phyloP scores from a whole-genome alignment of 1,140 invertebrate species.

The Euglossa dilemma region DNA sequence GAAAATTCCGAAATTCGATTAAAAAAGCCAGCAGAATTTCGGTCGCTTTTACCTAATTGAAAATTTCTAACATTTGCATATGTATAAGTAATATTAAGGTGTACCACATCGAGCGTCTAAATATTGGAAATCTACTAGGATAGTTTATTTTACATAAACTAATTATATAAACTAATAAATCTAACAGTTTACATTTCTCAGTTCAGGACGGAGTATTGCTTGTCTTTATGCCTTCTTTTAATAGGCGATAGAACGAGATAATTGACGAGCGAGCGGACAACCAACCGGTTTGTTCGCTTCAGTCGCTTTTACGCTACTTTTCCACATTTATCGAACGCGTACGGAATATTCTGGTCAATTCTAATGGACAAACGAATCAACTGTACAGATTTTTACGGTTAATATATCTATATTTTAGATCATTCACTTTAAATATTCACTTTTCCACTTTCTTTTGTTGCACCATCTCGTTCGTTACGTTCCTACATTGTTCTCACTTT shows the following conservation, averaged over 20 bases:
- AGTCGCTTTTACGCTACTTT: conserved; percentile 12
- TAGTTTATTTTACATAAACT: too few species aligned
- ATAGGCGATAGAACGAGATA: background rate
- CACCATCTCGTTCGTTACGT: background rate
- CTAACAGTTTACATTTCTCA: background rate
- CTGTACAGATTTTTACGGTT: too few species aligned
- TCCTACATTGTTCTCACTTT: background rate
- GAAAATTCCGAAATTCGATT: too few species aligned
- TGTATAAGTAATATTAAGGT: too few species aligned
- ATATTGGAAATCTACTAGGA: too few species aligned
- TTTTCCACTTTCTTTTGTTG: background rate
- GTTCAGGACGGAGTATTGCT: background rate
- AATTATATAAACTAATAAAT: too few species aligned
- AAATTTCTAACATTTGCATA: too few species aligned
- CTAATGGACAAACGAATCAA: background rate
- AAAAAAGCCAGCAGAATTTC: too few species aligned
- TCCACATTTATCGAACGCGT: background rate
- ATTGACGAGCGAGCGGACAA: background rate
- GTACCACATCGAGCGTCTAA: too few species aligned
- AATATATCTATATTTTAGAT: background rate
- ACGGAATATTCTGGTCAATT: background rate
- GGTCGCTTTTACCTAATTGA: too few species aligned
- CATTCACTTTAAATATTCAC: background rate
- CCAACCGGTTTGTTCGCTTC: background rate
- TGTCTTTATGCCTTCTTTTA: conserved; percentile 39